Evolutionary conservation across 2,888 invertebrate genomes (phyloP), one percentile per base, ranked within the genome.

Genomic region (Nebria brevicollis): DNA sequence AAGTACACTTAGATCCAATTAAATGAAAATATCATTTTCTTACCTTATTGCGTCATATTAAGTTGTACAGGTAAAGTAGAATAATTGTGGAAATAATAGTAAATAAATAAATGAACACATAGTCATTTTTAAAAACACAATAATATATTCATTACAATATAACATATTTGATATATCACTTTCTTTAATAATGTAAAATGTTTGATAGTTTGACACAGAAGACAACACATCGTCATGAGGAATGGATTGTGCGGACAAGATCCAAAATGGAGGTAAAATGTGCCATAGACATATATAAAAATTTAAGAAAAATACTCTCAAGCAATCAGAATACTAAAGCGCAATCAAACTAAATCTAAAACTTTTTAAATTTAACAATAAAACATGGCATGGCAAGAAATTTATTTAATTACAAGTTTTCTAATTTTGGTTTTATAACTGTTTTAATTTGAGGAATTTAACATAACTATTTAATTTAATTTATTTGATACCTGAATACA

Each of bases 101-200:
- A 15, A 70, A 70, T 70, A 20, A 70, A 70, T 15, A 70, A 25
- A 70, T 70, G 26, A 70, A 26, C 11, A 70, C 34, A 70, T 70
- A 26, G 13, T 70, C 34, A 70, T 70, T 70, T 75, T 25, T 54
- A 75, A 65, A 54, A 54, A 75, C 75, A 75, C 75, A 54, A 75
- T 79, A 79, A 79, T 79, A 79, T 74, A 79, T 75, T 79, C 66
- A 79, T 79, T 79, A 42, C 73, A 75, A 79, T 79, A 79, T 79
- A 79, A 79, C 79, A 79, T 79, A 79, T 79, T 70, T 26, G 75
- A 79, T 80, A 80, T 80, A 80, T 75, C 80, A 80, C 75, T 80
- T 80, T 80, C 34, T 68, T 75, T 64, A 79, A 79, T 80, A 80
- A 75, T 80, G 80, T 80, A 80, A 80, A 80, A 75, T 80, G 80